Evolutionary conservation across 2,113 vertebrate species (phyloP).

Genomic region (Campylorhamphus procurvoides): DNA sequence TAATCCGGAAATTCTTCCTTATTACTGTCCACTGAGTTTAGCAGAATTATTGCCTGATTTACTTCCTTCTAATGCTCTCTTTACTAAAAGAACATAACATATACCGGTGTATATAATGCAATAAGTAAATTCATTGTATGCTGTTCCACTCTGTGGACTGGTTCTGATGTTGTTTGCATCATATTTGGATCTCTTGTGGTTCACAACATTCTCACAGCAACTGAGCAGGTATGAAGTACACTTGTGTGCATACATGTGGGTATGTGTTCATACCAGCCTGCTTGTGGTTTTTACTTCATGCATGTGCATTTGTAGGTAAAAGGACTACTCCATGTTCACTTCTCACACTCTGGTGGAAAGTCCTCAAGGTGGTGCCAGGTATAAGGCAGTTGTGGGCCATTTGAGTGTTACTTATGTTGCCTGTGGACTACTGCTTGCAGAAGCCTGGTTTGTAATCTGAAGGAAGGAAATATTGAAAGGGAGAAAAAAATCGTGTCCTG

Average conservation of each 20-base stretch:
- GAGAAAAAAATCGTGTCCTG: neutral
- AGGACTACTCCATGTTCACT: fast-evolving
- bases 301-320: neutral
- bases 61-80: neutral
- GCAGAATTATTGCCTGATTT: neutral
- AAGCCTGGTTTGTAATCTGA: neutral
- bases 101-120: neutral
- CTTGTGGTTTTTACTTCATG: neutral
- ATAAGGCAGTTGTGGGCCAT: neutral
- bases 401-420: neutral
- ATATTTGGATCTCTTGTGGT: neutral
- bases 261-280: neutral
- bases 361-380: neutral
- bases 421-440: neutral
- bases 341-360: neutral
- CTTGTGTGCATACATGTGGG: fast-evolving
- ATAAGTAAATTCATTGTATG: neutral
- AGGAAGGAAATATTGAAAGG: neutral
- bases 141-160: neutral
- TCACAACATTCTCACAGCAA: neutral
- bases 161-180: neutral
- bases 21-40: neutral
- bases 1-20: neutral
- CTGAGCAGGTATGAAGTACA: neutral
- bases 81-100: neutral